Evolutionary conservation across 1,140 invertebrate species (phyloP), one percentile per base, ranked within the genome.

Genomic region (Drosophila nigromelanica): DNA sequence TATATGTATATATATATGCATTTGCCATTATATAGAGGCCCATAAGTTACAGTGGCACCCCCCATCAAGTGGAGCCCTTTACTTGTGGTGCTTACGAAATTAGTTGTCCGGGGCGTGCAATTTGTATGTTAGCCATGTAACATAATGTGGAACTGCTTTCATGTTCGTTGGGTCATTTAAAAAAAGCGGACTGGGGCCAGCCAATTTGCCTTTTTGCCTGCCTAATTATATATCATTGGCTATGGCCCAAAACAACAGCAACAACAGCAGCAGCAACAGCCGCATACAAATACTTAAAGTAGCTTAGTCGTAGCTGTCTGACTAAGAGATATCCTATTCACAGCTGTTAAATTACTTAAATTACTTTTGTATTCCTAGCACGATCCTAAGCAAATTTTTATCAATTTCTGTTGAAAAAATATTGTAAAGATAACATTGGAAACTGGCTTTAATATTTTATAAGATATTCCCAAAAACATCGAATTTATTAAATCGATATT

Each of bases 201-300:
- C 66, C 72, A 73, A 83, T 79, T 76, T 60, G 71, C 33, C 67
- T 60, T 76, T 80, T 68, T 63, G 73, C 43, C 48, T 48, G 72
- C 48, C 67, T 86, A 86, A 86, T 86, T 87, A 87, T 73, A 81
- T 86, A 86, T 87, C 75, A 82, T 78, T 78, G 71, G 67, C 54
- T 55, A 33, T 18, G 50, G 50, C 50, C 30, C 30, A 18, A 15
- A 35, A 14, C 43, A 45, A 18, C 42, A 50, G 7, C 27, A 50
- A 18, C 42, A 50, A 10, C 27, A 50, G 27, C 24, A 30, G 27
- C 6, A 30, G 15, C 48, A 51, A 33, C 48, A 33, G 8, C 7
- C 6, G 6, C n/a, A n/a, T 12, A 2, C 27, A 8, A n/a, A 6
- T n/a, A 47, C 18, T 47, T 12, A 47, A 12, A 47, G 12, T 48